phyloP scores from a whole-genome alignment of 2,797 vertebrate species.

The Amniataba percoides region DNA sequence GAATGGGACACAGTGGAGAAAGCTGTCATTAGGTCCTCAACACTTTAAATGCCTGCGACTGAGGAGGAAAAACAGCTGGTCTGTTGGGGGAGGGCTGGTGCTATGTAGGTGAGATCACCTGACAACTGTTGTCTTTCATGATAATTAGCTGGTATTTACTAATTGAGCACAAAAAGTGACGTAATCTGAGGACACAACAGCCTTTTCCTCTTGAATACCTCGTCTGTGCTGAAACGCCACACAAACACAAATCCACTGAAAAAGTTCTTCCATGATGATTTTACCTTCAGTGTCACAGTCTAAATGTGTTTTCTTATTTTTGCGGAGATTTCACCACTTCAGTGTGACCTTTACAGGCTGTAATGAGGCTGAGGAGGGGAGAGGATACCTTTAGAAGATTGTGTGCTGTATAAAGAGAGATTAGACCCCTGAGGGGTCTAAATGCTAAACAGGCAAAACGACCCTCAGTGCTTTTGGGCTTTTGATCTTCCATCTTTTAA shows the following conservation, averaged over 20 bases:
- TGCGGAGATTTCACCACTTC: constrained; percentile 23
- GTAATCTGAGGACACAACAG: background rate
- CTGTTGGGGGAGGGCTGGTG: background rate
- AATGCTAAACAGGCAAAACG: constrained; percentile 80
- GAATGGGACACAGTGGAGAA: constrained; percentile 24
- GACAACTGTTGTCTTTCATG: constrained; percentile 18
- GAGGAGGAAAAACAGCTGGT: constrained; percentile 56
- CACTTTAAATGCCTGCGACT: background rate
- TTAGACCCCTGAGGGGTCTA: constrained; percentile 63
- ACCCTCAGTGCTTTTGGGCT: constrained; percentile 53
- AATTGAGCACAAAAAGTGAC: background rate
- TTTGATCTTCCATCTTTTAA: constrained; percentile 79
- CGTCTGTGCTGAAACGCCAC: background rate
- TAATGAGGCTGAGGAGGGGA: constrained; percentile 50
- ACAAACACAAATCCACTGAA: background rate
- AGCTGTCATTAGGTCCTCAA: constrained; percentile 48
- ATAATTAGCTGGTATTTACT: constrained; percentile 41
- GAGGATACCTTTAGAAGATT: constrained; percentile 62
- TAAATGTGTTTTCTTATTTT: constrained; percentile 33
- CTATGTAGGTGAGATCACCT: constrained; percentile 7
- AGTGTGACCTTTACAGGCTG: constrained; percentile 58
- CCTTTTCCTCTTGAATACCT: background rate
- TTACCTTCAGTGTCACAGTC: constrained; percentile 31
- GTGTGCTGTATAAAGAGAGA: constrained; percentile 50
- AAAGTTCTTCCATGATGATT: background rate